Conservation (phyloP, 1,140 invertebrate species). For the Apis dorsata region DNA sequence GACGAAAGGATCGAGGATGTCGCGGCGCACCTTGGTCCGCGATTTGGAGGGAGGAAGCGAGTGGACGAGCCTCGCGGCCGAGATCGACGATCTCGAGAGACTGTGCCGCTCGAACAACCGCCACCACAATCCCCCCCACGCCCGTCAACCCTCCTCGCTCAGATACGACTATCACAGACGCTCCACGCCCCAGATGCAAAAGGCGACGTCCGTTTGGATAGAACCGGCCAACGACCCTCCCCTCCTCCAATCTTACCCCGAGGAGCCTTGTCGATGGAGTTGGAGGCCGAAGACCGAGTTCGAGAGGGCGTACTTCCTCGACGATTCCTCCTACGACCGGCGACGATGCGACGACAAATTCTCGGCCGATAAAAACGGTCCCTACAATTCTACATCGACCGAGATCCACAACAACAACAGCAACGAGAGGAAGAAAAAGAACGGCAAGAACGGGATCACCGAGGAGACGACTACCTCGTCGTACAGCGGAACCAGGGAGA, state of each 20-base stretch:
- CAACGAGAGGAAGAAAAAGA: too few relatives aligned
- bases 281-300: conserved; percentile 75
- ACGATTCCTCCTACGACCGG: conserved; percentile 24
- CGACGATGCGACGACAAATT: conserved; percentile 24
- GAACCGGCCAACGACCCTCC: not conserved
- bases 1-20: not conserved
- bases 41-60: conserved; percentile 65
- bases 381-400: too few relatives aligned
- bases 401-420: too few relatives aligned
- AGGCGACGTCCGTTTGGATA: conserved; percentile 52
- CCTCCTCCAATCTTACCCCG: not conserved
- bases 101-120: conserved; percentile 46
- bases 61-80: conserved; percentile 63
- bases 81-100: conserved; percentile 70
- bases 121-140: not conserved
- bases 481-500: conserved; percentile 72
- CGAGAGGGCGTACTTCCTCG: conserved; percentile 71
- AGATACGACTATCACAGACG: conserved; percentile 63
- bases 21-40: conserved; percentile 41
- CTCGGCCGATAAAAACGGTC: not conserved
- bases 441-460: too few relatives aligned
- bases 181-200: conserved; percentile 72
- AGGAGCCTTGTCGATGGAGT: conserved; percentile 58
- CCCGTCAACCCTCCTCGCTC: conserved; percentile 40
- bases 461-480: not conserved